Evolutionary conservation across 2,113 vertebrate species (phyloP), one percentile per base, ranked within the genome.

Genomic region (Scophthalmus maximus): DNA sequence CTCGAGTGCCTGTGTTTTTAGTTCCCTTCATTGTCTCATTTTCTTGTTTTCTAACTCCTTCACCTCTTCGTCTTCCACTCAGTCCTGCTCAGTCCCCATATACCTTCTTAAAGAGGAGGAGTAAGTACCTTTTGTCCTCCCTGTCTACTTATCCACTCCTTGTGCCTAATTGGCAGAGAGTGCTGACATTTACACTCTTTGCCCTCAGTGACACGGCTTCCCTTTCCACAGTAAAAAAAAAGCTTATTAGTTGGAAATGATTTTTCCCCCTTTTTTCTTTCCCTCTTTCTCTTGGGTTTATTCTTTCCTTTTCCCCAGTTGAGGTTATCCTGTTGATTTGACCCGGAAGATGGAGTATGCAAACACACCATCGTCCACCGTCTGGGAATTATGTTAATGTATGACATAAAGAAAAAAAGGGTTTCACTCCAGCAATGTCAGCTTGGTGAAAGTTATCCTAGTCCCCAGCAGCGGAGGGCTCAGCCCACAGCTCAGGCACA

Each of bases 131-230:
- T 87, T 83, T 82, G 81, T 79, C 49, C 64, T 74, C 71, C 36
- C 59, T n/a, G 73, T 74, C 62, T 68, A 18, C 76, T 32, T 60
- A 69, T 76, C 59, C 20, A 26, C 67, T 76, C 30, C 74, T 72
- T 61, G 60, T 68, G 50, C 68, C 69, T 91, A 87, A 89, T 92
- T 91, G 87, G 90, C 79, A 83, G 38, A 68, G 73, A 82, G 81
- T 58, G 71, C 83, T 89, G 88, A 87, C 82, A 84, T 90, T 89
- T 89, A 70, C 76, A 85, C 84, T 68, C 72, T 70, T 73, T 7
- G 50, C 78, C 75, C 87, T 82, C 77, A 65, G 81, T 81, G 76
- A 74, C 80, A 82, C 30, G 29, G 46, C 40, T 75, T n/a, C 38
- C 57, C 55, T 59, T 79, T 87, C 60, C 14, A 17, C 36, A 0